A percentile compares a stretch with the other conserved stretches of the same genome.
These are phyloP conservation scores for Alouatta palliata DNA, from an alignment of 2,113 vertebrate genomes.

Conservation along the genomic window DNA sequence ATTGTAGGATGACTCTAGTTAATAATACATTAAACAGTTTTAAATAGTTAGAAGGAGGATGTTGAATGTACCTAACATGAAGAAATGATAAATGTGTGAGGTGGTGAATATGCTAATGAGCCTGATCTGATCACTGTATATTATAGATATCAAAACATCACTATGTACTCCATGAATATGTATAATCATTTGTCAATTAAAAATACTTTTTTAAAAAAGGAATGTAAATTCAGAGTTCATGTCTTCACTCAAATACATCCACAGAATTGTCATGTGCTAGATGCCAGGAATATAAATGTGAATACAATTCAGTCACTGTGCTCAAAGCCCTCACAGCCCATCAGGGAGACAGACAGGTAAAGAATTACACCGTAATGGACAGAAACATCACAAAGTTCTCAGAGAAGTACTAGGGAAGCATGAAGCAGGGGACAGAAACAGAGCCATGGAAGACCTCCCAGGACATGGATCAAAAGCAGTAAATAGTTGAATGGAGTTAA, in stretches of 20 bases:
- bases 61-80: neutral
- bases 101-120: neutral
- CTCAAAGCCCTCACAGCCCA: neutral
- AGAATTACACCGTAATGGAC: neutral
- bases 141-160: neutral
- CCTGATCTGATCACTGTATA: neutral
- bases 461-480: neutral
- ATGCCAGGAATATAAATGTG: neutral
- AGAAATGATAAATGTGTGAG: neutral
- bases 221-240: neutral
- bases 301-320: neutral
- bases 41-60: neutral
- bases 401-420: neutral
- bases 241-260: neutral
- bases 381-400: rapidly evolving
- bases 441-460: neutral
- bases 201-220: neutral
- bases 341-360: neutral
- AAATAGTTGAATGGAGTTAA: neutral
- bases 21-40: neutral
- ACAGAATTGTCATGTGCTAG: neutral
- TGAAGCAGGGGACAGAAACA: neutral
- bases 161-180: neutral
- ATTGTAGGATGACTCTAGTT: neutral
- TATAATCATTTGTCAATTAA: neutral